Evolutionary conservation across 2,888 invertebrate genomes (phyloP).

Genomic region (Physocephala rufipes): DNA sequence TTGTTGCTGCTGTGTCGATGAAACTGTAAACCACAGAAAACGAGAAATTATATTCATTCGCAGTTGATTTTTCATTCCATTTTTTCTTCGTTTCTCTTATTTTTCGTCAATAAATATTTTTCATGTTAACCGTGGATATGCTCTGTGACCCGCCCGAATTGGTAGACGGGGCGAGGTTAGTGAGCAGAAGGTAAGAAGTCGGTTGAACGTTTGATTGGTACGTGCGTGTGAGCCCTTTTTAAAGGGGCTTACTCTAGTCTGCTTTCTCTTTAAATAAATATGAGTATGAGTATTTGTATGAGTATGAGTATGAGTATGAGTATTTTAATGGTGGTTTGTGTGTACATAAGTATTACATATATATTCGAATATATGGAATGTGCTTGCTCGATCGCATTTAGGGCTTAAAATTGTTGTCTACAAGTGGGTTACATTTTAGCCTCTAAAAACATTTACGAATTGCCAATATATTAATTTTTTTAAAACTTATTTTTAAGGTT

Average conservation of each 20-base stretch:
- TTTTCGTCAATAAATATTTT: constrained; percentile 28
- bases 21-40: constrained; percentile 36
- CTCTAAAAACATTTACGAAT: neutral
- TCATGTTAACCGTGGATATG: neutral
- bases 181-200: neutral
- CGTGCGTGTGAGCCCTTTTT: neutral
- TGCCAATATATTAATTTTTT: no score
- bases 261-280: constrained; percentile 15
- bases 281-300: neutral
- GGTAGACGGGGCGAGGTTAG: neutral
- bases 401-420: neutral
- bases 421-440: neutral
- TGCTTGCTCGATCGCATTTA: neutral
- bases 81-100: neutral
- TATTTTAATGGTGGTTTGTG: neutral
- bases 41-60: constrained; percentile 33
- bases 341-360: neutral
- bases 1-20: neutral
- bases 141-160: constrained; percentile 1
- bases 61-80: constrained; percentile 8
- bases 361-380: neutral
- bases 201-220: neutral
- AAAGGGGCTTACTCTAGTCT: neutral
- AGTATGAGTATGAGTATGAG: neutral
- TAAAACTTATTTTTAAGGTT: no score